These are phyloP conservation scores for Hydrozoanthus tunicans DNA, from an alignment of 64 coral and sea anemone species.

Conservation along the genomic window DNA sequence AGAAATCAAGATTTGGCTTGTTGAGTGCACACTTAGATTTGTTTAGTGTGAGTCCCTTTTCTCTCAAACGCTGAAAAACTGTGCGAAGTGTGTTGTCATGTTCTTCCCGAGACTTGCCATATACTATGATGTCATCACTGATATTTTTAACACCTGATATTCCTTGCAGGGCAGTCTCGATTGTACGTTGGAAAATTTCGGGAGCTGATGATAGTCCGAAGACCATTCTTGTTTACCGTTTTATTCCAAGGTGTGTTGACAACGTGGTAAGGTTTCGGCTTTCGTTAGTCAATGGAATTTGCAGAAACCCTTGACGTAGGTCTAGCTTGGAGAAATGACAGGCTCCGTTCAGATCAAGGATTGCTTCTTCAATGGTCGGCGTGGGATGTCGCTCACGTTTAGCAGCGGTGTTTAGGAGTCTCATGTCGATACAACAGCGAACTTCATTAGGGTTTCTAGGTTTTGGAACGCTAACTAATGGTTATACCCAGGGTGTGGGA, in stretches of 20 bases:
- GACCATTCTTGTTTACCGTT: constrained; percentile 14
- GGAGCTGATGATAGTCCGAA: neutral
- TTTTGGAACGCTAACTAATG: constrained; percentile 35
- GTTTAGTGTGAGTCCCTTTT: constrained; percentile 14
- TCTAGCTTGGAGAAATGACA: constrained; percentile 47
- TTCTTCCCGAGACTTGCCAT: constrained; percentile 1
- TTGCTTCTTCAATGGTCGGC: constrained; percentile 32
- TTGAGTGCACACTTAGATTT: neutral
- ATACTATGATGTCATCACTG: constrained; percentile 57
- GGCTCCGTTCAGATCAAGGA: constrained; percentile 43
- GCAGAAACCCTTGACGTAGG: constrained; percentile 32
- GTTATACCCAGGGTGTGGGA: constrained; percentile 31
- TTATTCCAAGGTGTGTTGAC: neutral
- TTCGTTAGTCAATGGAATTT: constrained; percentile 16
- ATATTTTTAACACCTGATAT: constrained; percentile 36
- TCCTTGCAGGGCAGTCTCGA: constrained; percentile 38
- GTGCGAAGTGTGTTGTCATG: constrained; percentile 24
- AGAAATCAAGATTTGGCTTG: neutral
- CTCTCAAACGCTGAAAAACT: constrained; percentile 32
- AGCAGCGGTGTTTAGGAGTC: constrained; percentile 21
- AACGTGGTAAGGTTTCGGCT: neutral
- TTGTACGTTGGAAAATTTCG: constrained; percentile 39
- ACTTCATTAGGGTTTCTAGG: constrained; percentile 1
- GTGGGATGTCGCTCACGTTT: constrained; percentile 35
- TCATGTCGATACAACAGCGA: neutral